These are phyloP conservation scores for Oryzias celebensis DNA, from an alignment of 2,113 vertebrate genomes.

Conservation along the genomic window DNA sequence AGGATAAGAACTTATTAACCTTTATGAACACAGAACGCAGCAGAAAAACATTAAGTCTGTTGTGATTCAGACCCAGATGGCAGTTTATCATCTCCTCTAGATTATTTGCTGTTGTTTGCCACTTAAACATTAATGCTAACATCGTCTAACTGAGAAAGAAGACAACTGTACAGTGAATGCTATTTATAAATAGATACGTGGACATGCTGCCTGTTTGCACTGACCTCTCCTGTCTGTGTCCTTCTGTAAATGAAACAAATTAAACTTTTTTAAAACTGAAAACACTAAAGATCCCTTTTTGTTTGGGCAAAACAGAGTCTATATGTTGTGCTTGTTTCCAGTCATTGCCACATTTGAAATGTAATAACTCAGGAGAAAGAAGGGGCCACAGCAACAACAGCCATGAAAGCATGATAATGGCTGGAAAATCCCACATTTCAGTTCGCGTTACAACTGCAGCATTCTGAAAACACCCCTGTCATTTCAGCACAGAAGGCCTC, in stretches of 20 bases:
- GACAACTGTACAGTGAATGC: constrained; percentile 51
- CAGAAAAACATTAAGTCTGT: no score
- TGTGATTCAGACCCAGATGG: no score
- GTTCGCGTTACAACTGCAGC: constrained; percentile 54
- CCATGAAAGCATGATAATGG: neutral
- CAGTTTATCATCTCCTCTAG: neutral
- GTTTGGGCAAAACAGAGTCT: neutral
- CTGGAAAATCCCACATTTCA: constrained; percentile 55
- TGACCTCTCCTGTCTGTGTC: constrained; percentile 40
- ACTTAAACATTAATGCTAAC: constrained; percentile 21
- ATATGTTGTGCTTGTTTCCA: neutral
- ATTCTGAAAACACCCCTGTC: constrained; percentile 56
- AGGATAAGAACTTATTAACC: no score
- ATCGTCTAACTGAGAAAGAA: constrained; percentile 35
- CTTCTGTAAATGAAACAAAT: constrained; percentile 58
- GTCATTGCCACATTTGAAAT: neutral
- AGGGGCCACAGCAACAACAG: neutral
- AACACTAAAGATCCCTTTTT: constrained; percentile 14
- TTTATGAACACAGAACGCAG: no score
- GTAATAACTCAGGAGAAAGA: neutral
- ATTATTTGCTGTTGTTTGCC: constrained; percentile 16
- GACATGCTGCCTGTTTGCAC: constrained; percentile 46
- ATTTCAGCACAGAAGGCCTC: constrained; percentile 49
- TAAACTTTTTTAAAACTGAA: constrained; percentile 42
- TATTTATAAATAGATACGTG: constrained; percentile 58